Evolutionary conservation across 1,140 invertebrate genomes (phyloP).

Genomic region (Leptestheria dahalacensis): DNA sequence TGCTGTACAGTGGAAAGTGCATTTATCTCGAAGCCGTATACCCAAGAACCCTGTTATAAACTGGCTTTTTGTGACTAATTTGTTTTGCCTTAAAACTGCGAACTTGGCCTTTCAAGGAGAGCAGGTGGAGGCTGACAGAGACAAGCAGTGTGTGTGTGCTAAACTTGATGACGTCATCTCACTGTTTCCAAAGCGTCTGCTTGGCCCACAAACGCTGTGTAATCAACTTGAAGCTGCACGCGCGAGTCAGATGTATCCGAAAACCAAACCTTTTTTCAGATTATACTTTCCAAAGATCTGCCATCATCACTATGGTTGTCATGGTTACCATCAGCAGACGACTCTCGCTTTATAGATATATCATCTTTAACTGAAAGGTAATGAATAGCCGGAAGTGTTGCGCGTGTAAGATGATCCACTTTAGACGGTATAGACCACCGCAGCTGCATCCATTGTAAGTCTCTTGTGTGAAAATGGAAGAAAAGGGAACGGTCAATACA

Average conservation of each 20-base stretch:
- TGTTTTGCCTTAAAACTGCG: background rate
- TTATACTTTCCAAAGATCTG: background rate
- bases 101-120: background rate
- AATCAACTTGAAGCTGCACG: background rate
- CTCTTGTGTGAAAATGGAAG: background rate
- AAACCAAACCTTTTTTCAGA: background rate
- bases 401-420: too few relatives aligned
- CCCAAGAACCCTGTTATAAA: too few relatives aligned
- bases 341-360: background rate
- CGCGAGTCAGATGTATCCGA: background rate
- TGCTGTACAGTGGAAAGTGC: background rate
- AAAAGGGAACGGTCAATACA: background rate
- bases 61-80: background rate
- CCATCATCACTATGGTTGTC: background rate
- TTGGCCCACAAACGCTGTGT: background rate
- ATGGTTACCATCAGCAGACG: background rate
- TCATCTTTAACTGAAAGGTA: background rate
- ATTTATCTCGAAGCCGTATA: too few relatives aligned
- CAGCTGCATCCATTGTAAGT: background rate
- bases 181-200: background rate
- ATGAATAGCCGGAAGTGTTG: background rate
- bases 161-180: too few relatives aligned
- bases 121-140: background rate
- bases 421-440: too few relatives aligned
- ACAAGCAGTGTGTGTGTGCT: background rate